Evolutionary conservation across 2,888 invertebrate species (phyloP).

Genomic region (Phoronis australis): DNA sequence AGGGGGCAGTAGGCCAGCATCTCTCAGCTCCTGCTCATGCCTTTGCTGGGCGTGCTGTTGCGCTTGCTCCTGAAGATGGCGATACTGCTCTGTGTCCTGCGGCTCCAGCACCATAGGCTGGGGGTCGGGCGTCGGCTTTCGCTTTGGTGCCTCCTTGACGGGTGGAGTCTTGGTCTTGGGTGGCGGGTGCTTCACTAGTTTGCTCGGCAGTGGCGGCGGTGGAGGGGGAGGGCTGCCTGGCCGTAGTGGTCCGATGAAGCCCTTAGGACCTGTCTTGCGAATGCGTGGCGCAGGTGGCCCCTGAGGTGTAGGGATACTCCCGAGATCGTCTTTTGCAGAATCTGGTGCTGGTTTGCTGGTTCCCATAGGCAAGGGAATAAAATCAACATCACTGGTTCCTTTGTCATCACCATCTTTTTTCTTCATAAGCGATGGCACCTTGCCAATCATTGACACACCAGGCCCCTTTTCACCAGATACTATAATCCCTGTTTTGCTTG

Average conservation of each 20-base stretch:
- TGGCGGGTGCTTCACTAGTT: neutral
- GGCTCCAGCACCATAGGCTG: slow-evolving; percentile 22
- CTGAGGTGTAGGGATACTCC: too few relatives aligned
- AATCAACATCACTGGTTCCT: neutral
- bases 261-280: too few relatives aligned
- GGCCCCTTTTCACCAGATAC: neutral
- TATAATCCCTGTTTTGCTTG: neutral
- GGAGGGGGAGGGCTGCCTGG: too few relatives aligned
- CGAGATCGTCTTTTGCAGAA: too few relatives aligned
- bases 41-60: slow-evolving; percentile 67
- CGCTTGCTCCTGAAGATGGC: slow-evolving; percentile 62
- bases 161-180: neutral
- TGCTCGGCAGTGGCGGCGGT: slow-evolving; percentile 35
- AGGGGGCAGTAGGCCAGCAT: too few relatives aligned
- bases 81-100: slow-evolving; percentile 45
- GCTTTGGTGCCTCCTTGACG: neutral
- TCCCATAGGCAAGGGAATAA: neutral
- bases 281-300: too few relatives aligned
- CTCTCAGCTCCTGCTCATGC: slow-evolving; percentile 57
- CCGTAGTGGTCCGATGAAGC: too few relatives aligned
- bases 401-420: neutral
- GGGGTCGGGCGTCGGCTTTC: neutral
- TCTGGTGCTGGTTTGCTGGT: too few relatives aligned
- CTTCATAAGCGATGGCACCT: neutral
- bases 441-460: slow-evolving; percentile 1